Evolutionary conservation across 2,888 invertebrate species (phyloP).

Genomic region (Polymixis flavicincta): DNA sequence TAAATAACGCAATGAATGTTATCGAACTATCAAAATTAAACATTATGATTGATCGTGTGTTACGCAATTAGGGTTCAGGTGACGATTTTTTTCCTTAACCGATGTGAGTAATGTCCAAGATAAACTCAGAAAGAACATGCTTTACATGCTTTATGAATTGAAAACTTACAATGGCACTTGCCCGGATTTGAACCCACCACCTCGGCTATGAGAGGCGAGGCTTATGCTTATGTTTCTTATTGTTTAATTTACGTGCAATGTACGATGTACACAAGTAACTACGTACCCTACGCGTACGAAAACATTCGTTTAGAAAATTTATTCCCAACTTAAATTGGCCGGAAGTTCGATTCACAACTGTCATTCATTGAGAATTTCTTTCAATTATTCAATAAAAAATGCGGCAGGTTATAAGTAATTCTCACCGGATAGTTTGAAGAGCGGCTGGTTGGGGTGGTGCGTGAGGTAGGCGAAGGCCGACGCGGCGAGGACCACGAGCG

Average conservation of each 20-base stretch:
- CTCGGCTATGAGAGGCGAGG: neutral
- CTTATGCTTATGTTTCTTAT: neutral
- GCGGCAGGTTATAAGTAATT: neutral
- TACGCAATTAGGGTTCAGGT: no score
- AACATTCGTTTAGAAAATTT: neutral
- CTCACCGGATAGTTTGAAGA: constrained; percentile 92
- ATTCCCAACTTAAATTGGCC: neutral
- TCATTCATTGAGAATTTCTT: neutral
- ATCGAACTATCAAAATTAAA: no score
- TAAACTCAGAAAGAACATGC: neutral
- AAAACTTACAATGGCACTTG: neutral
- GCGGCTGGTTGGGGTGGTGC: constrained; percentile 87
- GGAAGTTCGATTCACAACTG: neutral
- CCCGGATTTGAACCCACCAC: neutral
- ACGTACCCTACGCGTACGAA: no score
- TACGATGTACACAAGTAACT: no score
- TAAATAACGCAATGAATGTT: no score
- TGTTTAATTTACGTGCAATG: neutral
- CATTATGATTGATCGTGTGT: no score
- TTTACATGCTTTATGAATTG: no score
- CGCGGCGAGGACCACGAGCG: constrained; percentile 93
- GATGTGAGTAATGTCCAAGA: neutral
- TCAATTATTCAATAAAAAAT: neutral
- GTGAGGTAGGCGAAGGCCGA: constrained; percentile 91
- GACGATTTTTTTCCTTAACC: neutral